Evolutionary conservation across 2,797 vertebrate species (phyloP).

Genomic region (Melanotaenia parkinsoni): DNA sequence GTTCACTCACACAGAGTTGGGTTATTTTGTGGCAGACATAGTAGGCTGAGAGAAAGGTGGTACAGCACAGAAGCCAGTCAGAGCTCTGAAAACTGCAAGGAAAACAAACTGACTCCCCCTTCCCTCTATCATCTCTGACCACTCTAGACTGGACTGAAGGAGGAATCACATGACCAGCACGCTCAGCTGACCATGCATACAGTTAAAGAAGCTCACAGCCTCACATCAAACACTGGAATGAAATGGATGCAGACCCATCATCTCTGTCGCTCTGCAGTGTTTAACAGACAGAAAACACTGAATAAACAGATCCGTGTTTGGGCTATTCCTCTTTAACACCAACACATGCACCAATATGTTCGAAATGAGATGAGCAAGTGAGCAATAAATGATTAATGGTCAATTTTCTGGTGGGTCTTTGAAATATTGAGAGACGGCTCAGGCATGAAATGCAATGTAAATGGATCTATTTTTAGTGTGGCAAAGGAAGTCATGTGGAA

Average conservation of each 20-base stretch:
- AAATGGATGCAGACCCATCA: neutral
- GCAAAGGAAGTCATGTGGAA: constrained; percentile 67
- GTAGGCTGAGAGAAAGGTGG: neutral
- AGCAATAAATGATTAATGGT: constrained; percentile 75
- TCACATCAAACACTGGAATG: neutral
- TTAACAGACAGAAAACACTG: neutral
- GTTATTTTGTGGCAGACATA: constrained; percentile 3
- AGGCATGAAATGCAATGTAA: constrained; percentile 79
- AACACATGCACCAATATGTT: constrained; percentile 10
- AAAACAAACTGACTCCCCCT: constrained; percentile 8
- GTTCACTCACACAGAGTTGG: constrained; percentile 3
- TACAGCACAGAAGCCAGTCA: neutral
- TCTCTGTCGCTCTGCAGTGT: neutral
- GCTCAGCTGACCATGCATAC: constrained; percentile 34
- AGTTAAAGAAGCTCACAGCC: neutral
- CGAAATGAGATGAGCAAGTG: constrained; percentile 56
- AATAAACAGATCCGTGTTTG: neutral
- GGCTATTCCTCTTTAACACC: neutral
- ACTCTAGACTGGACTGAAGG: constrained; percentile 10
- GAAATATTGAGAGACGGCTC: constrained; percentile 76
- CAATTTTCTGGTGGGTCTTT: constrained; percentile 70
- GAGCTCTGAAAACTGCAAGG: neutral
- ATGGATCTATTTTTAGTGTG: constrained; percentile 77
- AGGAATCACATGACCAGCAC: constrained; percentile 11
- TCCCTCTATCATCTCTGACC: constrained; percentile 29